phyloP scores from a whole-genome alignment of 2,797 vertebrate species.

The Rhincodon typus region DNA sequence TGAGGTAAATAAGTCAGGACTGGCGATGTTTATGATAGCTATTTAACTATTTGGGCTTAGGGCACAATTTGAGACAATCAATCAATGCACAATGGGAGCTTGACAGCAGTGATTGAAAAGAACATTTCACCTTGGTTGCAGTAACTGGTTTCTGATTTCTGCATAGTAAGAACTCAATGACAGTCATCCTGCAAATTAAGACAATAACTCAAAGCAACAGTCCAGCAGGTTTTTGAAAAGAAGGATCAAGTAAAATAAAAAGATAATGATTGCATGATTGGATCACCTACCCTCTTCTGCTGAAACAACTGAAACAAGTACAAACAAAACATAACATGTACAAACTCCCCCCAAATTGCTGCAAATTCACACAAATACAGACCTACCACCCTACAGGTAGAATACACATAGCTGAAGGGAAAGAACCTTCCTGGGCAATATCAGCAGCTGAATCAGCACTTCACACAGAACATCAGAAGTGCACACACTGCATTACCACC shows the following conservation, averaged over 20 bases:
- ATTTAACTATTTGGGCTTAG: not conserved
- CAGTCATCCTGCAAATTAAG: too few relatives aligned
- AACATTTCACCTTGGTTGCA: not conserved
- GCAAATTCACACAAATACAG: not conserved
- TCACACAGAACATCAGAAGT: not conserved
- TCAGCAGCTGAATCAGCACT: not conserved
- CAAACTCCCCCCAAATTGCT: not conserved
- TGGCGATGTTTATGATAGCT: not conserved
- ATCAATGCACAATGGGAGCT: not conserved
- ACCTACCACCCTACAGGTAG: not conserved
- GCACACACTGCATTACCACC: not conserved
- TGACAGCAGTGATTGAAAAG: not conserved
- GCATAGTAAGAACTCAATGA: not conserved
- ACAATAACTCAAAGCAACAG: not conserved
- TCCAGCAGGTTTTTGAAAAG: not conserved
- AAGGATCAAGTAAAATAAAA: not conserved
- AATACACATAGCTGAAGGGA: not conserved
- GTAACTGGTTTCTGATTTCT: not conserved
- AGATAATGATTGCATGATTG: not conserved
- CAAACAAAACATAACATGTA: not conserved
- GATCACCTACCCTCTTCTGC: not conserved
- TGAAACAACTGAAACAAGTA: not conserved
- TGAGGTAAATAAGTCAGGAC: not conserved
- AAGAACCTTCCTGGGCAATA: not conserved
- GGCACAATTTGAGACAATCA: not conserved